These are phyloP conservation scores for Tenebrosternarchus preto DNA, from an alignment of 2,113 vertebrate genomes.

Conservation along the genomic window DNA sequence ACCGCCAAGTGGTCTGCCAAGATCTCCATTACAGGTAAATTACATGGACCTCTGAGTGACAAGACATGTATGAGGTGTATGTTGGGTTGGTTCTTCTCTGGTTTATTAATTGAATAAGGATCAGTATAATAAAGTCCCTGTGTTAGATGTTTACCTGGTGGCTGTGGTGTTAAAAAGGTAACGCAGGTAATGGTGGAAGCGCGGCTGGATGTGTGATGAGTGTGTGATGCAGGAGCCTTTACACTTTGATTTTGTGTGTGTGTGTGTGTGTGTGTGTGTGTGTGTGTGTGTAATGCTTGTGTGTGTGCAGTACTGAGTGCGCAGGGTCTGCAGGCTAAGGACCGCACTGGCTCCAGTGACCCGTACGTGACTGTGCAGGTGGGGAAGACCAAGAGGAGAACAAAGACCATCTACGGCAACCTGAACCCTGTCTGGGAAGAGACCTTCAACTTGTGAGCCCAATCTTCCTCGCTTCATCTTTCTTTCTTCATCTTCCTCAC, in stretches of 20 bases:
- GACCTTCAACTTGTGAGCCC: constrained; percentile 92
- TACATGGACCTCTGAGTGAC: not conserved
- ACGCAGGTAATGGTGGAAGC: not conserved
- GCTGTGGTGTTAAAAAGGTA: no score
- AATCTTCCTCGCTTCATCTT: no score
- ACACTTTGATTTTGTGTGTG: constrained; percentile 52
- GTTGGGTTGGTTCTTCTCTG: no score
- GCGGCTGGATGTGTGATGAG: no score
- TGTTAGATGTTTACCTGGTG: not conserved
- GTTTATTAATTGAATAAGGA: no score
- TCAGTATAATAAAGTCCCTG: no score
- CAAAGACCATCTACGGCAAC: constrained; percentile 97
- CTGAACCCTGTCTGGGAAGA: constrained; percentile 98
- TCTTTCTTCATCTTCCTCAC: no score
- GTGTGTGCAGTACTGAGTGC: constrained; percentile 84
- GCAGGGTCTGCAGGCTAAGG: constrained; percentile 96
- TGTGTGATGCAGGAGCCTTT: no score
- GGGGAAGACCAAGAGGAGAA: constrained; percentile 96
- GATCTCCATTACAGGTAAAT: constrained; percentile 88
- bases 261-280: constrained; percentile 46
- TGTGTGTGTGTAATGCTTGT: constrained; percentile 37
- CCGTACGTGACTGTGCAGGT: constrained; percentile 97
- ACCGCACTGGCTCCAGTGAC: constrained; percentile 95
- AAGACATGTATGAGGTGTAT: no score
- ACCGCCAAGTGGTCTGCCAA: constrained; percentile 99